Conservation (phyloP, 2,113 vertebrate genomes). For the Ictalurus furcatus region DNA sequence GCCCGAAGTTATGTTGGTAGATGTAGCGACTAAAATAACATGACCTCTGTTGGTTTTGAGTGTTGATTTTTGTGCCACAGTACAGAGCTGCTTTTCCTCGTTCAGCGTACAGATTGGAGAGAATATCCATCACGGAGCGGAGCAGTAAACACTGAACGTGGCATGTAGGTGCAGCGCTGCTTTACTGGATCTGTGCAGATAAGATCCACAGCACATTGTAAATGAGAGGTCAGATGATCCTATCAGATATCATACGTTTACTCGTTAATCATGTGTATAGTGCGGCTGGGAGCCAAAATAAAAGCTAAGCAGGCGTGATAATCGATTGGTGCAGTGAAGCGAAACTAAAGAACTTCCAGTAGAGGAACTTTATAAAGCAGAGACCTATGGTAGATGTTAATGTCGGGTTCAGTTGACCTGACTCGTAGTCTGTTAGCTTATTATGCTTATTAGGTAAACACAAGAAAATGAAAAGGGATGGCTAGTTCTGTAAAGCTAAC, state of each 20-base stretch:
- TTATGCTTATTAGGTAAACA: not conserved
- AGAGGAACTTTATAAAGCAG: not conserved
- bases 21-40: not conserved
- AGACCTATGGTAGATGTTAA: not conserved
- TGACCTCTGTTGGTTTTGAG: not conserved
- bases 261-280: not conserved
- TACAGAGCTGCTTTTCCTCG: not conserved
- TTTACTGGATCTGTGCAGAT: not conserved
- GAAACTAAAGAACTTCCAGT: not conserved
- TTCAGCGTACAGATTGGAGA: not conserved
- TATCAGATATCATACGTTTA: conserved; percentile 11
- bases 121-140: not conserved
- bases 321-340: not conserved
- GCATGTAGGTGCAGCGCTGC: not conserved
- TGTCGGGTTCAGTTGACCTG: not conserved
- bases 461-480: not conserved
- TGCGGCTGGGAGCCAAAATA: not conserved
- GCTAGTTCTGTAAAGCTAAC: too few species aligned
- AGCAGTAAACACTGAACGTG: not conserved
- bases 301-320: not conserved
- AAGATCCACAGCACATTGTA: not conserved
- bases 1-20: not conserved
- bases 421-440: not conserved
- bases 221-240: conserved; percentile 1
- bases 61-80: not conserved